Percentiles rank a stretch among this genome's conserved stretches.
Evolutionary conservation across 2,113 vertebrate species (phyloP).

Genomic region (Sterrhoptilus dennistouni): DNA sequence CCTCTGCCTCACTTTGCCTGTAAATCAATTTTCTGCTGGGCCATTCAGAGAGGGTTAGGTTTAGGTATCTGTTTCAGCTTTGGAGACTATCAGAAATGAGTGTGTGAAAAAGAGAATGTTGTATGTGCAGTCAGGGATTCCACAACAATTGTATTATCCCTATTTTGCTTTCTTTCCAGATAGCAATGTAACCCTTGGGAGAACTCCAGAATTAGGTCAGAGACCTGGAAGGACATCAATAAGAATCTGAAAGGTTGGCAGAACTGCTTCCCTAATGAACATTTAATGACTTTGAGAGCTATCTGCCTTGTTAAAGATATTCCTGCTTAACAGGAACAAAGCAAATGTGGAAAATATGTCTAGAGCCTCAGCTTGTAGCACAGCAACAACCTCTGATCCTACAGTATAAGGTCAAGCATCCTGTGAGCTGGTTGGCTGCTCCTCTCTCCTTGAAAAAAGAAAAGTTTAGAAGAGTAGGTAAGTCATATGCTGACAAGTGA

Average conservation of each 20-base stretch:
- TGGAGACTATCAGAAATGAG: background rate
- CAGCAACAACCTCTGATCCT: background rate
- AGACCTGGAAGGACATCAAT: conserved; percentile 66
- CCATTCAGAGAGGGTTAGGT: background rate
- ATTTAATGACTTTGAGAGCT: conserved; percentile 64
- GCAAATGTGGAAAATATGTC: conserved; percentile 14
- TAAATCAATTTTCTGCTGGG: background rate
- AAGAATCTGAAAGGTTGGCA: conserved; percentile 62
- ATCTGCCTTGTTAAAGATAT: conserved; percentile 60
- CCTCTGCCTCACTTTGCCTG: background rate
- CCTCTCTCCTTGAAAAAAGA: conserved; percentile 5
- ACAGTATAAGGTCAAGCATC: conserved; percentile 22
- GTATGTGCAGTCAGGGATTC: background rate
- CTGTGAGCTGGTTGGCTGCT: conserved; percentile 31
- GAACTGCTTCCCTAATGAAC: conserved; percentile 63
- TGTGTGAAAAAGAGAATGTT: background rate
- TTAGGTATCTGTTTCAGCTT: conserved; percentile 5
- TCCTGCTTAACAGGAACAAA: conserved; percentile 44
- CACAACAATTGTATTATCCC: conserved; percentile 43
- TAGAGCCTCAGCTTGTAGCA: background rate
- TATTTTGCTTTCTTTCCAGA: conserved; percentile 49
- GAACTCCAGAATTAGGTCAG: conserved; percentile 66
- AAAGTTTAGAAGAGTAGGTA: conserved; percentile 58
- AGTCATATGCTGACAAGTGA: conserved; percentile 61
- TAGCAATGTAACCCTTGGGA: conserved; percentile 55